These are phyloP conservation scores for Percopsis omiscomaycus DNA, from an alignment of 2,797 vertebrate genomes.

Conservation along the genomic window DNA sequence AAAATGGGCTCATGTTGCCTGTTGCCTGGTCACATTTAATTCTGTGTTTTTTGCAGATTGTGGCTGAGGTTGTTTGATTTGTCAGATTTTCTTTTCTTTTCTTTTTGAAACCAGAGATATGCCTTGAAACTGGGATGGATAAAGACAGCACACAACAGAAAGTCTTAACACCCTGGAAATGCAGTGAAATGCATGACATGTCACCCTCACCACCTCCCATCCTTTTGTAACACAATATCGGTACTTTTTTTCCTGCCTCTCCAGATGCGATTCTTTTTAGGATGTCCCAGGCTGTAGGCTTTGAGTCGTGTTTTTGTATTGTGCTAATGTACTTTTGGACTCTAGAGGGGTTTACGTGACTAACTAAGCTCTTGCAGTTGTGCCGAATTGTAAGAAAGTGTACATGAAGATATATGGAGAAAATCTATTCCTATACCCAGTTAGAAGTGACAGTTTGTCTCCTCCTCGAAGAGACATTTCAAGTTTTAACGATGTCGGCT, in stretches of 20 bases:
- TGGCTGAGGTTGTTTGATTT: constrained; percentile 22
- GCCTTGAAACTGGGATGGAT: constrained; percentile 59
- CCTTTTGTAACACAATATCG: constrained; percentile 21
- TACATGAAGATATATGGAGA: constrained; percentile 52
- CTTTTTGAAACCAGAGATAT: constrained; percentile 54
- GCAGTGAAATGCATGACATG: constrained; percentile 28
- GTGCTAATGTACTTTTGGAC: constrained; percentile 33
- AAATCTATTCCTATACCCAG: constrained; percentile 41
- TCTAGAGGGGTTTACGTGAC: constrained; percentile 34
- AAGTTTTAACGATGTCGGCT: constrained; percentile 25
- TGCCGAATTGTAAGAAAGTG: constrained; percentile 37
- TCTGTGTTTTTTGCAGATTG: constrained; percentile 16
- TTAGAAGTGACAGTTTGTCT: constrained; percentile 40
- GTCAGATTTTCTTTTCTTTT: constrained; percentile 13
- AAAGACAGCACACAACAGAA: constrained; percentile 30
- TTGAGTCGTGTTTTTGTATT: constrained; percentile 34
- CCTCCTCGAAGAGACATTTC: constrained; percentile 32
- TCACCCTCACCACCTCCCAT: constrained; percentile 21
- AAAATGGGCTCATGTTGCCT: constrained; percentile 46
- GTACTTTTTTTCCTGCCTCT: constrained; percentile 24
- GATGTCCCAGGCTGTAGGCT: constrained; percentile 26
- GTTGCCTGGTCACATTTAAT: constrained; percentile 20
- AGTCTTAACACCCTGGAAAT: constrained; percentile 31
- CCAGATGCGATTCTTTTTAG: constrained; percentile 12
- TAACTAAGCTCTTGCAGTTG: constrained; percentile 44